Percentiles rank a stretch among this genome's conserved stretches.
phyloP scores from a whole-genome alignment of 1,140 invertebrate genomes.

The Neomicropteryx cornuta region DNA sequence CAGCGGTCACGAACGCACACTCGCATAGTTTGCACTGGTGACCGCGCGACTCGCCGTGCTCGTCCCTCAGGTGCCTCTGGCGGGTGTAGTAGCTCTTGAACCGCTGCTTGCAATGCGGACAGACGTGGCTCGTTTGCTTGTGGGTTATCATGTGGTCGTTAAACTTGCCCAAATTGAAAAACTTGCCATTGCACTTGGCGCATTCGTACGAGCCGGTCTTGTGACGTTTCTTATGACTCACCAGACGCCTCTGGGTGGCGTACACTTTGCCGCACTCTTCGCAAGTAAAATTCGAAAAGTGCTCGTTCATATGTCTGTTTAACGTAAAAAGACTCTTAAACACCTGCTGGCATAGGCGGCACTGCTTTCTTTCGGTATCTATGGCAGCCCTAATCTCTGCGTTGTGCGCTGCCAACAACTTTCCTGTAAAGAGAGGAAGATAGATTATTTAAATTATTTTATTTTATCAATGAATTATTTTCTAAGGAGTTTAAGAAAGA shows the following conservation, averaged over 20 bases:
- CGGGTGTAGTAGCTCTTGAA: conserved; percentile 38
- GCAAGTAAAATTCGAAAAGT: conserved; percentile 32
- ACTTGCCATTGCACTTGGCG: conserved; percentile 25
- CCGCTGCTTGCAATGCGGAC: conserved; percentile 35
- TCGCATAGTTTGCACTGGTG: conserved; percentile 31
- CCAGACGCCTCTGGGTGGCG: conserved; percentile 20
- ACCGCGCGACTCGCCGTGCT: conserved; percentile 26
- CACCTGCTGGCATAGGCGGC: background rate
- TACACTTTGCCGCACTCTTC: conserved; percentile 31
- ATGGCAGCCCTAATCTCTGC: too few species aligned
- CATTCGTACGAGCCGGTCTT: conserved; percentile 25
- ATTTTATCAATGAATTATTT: too few species aligned
- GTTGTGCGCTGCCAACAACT: too few species aligned
- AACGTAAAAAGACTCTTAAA: conserved; percentile 7
- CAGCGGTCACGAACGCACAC: conserved; percentile 25
- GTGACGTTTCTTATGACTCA: conserved; percentile 26
- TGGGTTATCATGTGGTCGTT: conserved; percentile 20
- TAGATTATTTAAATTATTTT: too few species aligned
- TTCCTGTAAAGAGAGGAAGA: too few species aligned
- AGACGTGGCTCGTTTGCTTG: conserved; percentile 24
- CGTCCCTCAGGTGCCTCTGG: conserved; percentile 31
- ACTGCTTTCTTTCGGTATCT: conserved; percentile 6
- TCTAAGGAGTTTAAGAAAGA: too few species aligned
- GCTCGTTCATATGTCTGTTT: conserved; percentile 31
- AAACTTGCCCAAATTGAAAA: conserved; percentile 18